These are phyloP conservation scores for Oreochromis tanganicae DNA, from an alignment of 2,113 vertebrate species.

Conservation along the genomic window DNA sequence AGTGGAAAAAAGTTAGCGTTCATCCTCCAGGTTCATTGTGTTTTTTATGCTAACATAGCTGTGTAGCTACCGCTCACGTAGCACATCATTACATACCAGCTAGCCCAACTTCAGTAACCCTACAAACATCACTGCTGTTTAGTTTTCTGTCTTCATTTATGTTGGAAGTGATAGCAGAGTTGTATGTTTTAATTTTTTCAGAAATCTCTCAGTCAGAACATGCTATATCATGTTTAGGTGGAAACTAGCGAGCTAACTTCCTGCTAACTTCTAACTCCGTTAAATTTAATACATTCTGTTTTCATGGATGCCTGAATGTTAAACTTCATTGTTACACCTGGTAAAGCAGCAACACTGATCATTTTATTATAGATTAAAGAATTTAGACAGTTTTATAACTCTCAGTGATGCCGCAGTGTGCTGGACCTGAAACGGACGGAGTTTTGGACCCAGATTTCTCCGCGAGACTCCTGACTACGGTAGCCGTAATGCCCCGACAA, in stretches of 20 bases:
- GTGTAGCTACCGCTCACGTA: background rate
- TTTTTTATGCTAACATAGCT: background rate
- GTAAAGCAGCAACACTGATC: background rate
- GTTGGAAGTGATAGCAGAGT: background rate
- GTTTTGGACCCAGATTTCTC: background rate
- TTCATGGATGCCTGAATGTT: background rate
- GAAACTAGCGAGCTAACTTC: fast-evolving
- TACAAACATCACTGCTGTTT: background rate
- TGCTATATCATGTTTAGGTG: background rate
- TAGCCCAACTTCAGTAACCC: background rate
- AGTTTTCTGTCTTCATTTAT: background rate
- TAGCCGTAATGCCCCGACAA: background rate
- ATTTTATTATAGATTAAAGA: background rate
- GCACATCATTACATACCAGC: background rate
- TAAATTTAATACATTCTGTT: background rate
- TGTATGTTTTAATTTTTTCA: background rate
- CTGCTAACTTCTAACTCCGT: background rate
- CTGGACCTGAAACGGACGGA: fast-evolving
- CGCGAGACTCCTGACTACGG: fast-evolving
- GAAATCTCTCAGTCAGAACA: fast-evolving
- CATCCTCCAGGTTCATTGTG: background rate
- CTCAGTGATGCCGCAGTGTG: fast-evolving
- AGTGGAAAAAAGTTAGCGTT: background rate
- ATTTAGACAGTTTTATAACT: background rate
- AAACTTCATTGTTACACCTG: background rate